A percentile compares a stretch with the other conserved stretches of the same genome.
Conservation (phyloP, 1,140 invertebrate genomes). For the Neuroterus valhalla region DNA sequence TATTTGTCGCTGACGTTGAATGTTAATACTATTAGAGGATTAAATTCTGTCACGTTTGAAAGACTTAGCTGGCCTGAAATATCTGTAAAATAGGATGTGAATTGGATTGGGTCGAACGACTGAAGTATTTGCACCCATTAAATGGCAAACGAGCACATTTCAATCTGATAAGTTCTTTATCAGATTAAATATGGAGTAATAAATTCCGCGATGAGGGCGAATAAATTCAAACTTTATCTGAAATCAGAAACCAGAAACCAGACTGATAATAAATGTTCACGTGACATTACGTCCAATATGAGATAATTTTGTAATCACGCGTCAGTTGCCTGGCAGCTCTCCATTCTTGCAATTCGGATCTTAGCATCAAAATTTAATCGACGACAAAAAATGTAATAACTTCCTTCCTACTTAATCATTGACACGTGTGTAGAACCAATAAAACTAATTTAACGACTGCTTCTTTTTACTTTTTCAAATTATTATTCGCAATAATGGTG, state of each 20-base stretch:
- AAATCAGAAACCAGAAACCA: conserved; percentile 42
- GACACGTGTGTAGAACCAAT: neutral
- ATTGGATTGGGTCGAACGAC: neutral
- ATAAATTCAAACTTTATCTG: conserved; percentile 44
- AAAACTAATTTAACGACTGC: too few species aligned
- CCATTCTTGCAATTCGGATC: conserved; percentile 38
- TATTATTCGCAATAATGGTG: conserved; percentile 54
- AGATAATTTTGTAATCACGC: conserved; percentile 57
- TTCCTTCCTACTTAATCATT: neutral
- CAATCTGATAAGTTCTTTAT: conserved; percentile 29
- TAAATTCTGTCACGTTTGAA: conserved; percentile 18
- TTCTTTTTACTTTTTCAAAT: neutral
- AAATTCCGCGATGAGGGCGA: conserved; percentile 14
- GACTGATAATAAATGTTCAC: conserved; percentile 50
- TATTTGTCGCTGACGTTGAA: conserved; percentile 23
- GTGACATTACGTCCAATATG: conserved; percentile 55
- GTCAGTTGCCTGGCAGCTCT: conserved; percentile 59
- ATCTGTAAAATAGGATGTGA: neutral
- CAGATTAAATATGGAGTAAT: conserved; percentile 28
- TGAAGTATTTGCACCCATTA: neutral
- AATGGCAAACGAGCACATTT: conserved; percentile 10
- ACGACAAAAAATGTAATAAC: conserved; percentile 1
- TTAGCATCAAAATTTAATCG: neutral
- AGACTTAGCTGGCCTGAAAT: neutral
- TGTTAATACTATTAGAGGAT: conserved; percentile 35